Conservation (phyloP, 2,888 invertebrate genomes). For the Anthoptus insignis region DNA sequence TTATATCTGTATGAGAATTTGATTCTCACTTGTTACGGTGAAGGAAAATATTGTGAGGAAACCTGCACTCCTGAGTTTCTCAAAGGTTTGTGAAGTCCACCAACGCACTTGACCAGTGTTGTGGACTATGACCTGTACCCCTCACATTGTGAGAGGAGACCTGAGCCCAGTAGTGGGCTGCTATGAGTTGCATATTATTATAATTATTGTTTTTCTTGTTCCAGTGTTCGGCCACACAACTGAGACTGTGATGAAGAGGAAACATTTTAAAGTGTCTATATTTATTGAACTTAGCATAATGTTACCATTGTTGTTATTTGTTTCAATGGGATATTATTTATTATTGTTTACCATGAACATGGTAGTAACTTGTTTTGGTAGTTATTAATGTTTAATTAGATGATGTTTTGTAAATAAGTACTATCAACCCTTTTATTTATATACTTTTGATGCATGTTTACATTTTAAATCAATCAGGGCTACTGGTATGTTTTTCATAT, state of each 20-base stretch:
- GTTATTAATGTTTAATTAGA: slow-evolving; percentile 57
- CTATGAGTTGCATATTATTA: no score
- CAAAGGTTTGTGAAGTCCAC: no score
- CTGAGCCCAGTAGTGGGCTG: no score
- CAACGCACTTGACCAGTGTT: no score
- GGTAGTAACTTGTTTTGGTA: slow-evolving; percentile 69
- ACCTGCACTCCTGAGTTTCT: no score
- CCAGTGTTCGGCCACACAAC: slow-evolving; percentile 97
- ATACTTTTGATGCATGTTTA: slow-evolving; percentile 69
- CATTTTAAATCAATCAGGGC: slow-evolving; percentile 68
- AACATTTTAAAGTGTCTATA: slow-evolving; percentile 88
- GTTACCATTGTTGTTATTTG: slow-evolving; percentile 83
- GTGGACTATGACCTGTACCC: no score
- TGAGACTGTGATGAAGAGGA: slow-evolving; percentile 95
- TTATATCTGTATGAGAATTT: no score
- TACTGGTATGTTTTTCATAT: slow-evolving; percentile 71
- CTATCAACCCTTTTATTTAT: slow-evolving; percentile 65
- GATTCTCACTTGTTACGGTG: no score
- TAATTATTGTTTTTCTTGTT: slow-evolving; percentile 62
- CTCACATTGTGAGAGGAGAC: no score
- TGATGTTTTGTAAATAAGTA: slow-evolving; percentile 78
- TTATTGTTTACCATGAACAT: slow-evolving; percentile 72
- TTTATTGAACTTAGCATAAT: slow-evolving; percentile 71
- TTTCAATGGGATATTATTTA: slow-evolving; percentile 79
- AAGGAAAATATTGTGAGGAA: no score